A percentile compares a stretch with the other conserved stretches of the same genome.
These are phyloP conservation scores for Malurus leucopterus DNA, from an alignment of 2,797 vertebrate species.

Conservation along the genomic window DNA sequence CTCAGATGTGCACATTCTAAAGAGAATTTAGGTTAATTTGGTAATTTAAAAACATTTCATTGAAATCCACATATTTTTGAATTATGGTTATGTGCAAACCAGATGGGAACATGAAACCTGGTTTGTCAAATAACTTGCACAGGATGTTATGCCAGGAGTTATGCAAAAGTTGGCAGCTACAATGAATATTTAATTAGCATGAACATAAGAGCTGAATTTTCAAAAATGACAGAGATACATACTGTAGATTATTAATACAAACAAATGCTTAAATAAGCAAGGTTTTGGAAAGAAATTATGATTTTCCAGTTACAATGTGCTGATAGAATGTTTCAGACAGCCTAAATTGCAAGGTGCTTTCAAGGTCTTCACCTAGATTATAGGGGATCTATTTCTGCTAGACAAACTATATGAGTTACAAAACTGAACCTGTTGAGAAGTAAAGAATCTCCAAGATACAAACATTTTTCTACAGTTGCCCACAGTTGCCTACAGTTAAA, in stretches of 20 bases:
- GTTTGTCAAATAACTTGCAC: conserved; percentile 21
- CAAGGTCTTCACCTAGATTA: neutral
- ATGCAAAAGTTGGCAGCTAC: neutral
- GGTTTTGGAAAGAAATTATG: neutral
- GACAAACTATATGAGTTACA: neutral
- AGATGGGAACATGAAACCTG: neutral
- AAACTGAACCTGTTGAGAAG: neutral
- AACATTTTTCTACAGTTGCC: neutral
- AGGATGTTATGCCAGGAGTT: neutral
- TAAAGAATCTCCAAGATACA: neutral
- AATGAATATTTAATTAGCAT: neutral
- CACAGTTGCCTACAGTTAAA: neutral
- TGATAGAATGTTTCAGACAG: neutral
- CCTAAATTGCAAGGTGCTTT: neutral
- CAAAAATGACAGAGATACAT: neutral
- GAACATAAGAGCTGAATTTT: neutral
- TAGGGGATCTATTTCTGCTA: neutral
- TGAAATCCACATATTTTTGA: conserved; percentile 5
- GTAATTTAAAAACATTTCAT: neutral
- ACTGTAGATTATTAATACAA: neutral
- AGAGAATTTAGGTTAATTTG: neutral
- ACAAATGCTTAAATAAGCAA: neutral
- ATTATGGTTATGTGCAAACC: neutral
- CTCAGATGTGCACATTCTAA: neutral
- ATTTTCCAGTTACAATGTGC: neutral